Conservation (phyloP, 2,113 vertebrate genomes). For the Emberiza fucata region DNA sequence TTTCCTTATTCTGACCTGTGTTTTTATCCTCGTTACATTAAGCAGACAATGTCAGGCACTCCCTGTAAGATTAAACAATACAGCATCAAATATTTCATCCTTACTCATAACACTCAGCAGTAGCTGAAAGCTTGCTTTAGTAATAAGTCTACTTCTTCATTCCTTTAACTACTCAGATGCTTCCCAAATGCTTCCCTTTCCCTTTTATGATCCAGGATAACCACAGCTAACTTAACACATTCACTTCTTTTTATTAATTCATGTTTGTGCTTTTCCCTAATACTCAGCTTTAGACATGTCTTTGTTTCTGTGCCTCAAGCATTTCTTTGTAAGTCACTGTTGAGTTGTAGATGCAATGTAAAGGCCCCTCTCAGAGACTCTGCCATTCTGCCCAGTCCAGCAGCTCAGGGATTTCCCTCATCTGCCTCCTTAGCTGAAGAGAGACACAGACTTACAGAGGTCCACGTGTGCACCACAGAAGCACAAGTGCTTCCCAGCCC, state of each 20-base stretch:
- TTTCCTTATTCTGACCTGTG: neutral
- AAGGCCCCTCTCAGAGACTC: neutral
- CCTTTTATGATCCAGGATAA: neutral
- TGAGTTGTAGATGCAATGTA: fast-evolving
- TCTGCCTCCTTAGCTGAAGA: neutral
- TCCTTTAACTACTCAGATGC: neutral
- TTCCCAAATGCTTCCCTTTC: neutral
- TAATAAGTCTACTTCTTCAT: neutral
- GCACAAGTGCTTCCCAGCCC: neutral
- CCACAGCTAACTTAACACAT: neutral
- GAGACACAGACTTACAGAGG: neutral
- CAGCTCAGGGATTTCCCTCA: neutral
- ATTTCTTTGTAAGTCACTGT: neutral
- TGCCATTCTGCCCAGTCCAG: neutral
- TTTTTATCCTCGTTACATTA: neutral
- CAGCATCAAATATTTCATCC: neutral
- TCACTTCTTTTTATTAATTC: neutral
- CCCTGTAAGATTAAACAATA: neutral
- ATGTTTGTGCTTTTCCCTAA: neutral
- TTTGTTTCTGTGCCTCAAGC: neutral
- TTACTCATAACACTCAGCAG: neutral
- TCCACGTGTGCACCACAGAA: neutral
- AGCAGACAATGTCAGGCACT: neutral
- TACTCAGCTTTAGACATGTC: neutral
- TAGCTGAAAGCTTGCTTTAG: neutral